Percentiles rank a stretch among this genome's conserved stretches.
Conservation (phyloP, 2,113 vertebrate species). For the Chionis minor region DNA sequence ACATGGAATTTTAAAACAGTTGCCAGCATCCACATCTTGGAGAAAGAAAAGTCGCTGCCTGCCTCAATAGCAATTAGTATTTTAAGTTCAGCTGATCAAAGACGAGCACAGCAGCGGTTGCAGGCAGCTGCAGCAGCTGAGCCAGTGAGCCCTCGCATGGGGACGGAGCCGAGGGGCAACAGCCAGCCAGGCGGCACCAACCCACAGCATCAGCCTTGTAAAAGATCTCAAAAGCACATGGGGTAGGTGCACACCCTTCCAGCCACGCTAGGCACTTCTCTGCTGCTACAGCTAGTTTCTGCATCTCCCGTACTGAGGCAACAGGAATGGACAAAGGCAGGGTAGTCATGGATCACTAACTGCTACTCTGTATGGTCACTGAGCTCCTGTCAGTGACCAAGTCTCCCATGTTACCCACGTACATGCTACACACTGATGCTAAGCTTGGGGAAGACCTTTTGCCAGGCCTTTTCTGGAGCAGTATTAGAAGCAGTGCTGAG, state of each 20-base stretch:
- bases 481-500: background rate
- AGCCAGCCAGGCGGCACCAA: background rate
- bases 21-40: background rate
- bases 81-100: background rate
- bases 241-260: background rate
- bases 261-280: background rate
- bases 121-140: background rate
- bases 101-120: background rate
- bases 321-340: background rate
- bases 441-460: background rate
- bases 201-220: background rate
- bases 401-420: accelerated
- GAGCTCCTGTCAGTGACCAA: background rate
- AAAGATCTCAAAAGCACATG: background rate
- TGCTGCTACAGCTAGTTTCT: background rate
- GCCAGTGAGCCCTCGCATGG: background rate
- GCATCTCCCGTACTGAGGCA: background rate
- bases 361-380: background rate
- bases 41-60: background rate
- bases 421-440: accelerated
- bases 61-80: background rate
- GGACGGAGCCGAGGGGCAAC: background rate
- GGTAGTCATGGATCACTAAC: background rate
- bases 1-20: background rate
- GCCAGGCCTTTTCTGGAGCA: background rate